A percentile compares a stretch with the other conserved stretches of the same genome.
Conservation (phyloP, 2,888 invertebrate genomes). For the Strigamia crassipes region DNA sequence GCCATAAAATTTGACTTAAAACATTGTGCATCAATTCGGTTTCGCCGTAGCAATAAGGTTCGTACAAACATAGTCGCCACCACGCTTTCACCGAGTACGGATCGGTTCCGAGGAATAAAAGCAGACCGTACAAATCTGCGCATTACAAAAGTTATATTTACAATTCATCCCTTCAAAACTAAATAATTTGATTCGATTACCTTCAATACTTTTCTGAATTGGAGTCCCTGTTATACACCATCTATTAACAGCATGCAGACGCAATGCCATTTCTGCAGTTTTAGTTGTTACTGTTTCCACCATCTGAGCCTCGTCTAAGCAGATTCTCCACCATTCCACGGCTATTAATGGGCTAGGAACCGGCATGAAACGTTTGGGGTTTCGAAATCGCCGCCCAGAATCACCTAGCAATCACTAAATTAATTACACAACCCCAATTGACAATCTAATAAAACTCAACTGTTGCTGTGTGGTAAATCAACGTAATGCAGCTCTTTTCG, state of each 20-base stretch:
- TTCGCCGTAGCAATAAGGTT: slow-evolving; percentile 63
- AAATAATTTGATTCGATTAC: slow-evolving; percentile 54
- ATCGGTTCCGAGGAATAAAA: slow-evolving; percentile 66
- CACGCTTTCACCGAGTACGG: slow-evolving; percentile 64
- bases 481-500: slow-evolving; percentile 68
- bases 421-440: no score
- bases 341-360: slow-evolving; percentile 70
- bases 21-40: slow-evolving; percentile 63
- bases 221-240: slow-evolving; percentile 81
- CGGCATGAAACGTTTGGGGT: slow-evolving; percentile 68
- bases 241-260: slow-evolving; percentile 66
- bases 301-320: slow-evolving; percentile 81
- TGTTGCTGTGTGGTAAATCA: slow-evolving; percentile 62
- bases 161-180: not conserved
- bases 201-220: slow-evolving; percentile 66
- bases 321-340: slow-evolving; percentile 76
- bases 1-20: slow-evolving; percentile 68
- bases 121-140: slow-evolving; percentile 65
- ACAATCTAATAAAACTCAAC: slow-evolving; percentile 51
- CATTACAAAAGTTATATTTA: slow-evolving; percentile 19
- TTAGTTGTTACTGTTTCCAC: slow-evolving; percentile 68
- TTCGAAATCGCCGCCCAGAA: slow-evolving; percentile 60
- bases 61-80: slow-evolving; percentile 64
- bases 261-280: slow-evolving; percentile 68
- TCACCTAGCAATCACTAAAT: slow-evolving; percentile 49